Evolutionary conservation across 2,113 vertebrate species (phyloP).

Genomic region (Callionymus lyra): DNA sequence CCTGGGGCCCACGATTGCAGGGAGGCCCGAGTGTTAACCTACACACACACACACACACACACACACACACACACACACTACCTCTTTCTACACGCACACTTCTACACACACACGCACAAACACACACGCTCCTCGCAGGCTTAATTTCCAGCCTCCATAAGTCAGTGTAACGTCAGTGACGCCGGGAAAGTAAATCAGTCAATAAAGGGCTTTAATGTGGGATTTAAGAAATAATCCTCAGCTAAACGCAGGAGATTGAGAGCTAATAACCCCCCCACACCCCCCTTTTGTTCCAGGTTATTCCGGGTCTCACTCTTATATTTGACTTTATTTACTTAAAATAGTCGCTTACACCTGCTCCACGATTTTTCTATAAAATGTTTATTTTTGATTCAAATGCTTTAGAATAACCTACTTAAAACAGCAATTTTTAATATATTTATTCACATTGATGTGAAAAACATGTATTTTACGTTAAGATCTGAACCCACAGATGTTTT

Average conservation of each 20-base stretch:
- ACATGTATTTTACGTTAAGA: too few species aligned
- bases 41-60: slow-evolving; percentile 4
- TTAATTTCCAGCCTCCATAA: slow-evolving; percentile 25
- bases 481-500: too few species aligned
- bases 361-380: too few species aligned
- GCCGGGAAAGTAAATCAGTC: slow-evolving; percentile 24
- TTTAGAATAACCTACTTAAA: too few species aligned
- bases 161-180: slow-evolving; percentile 23
- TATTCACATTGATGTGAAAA: too few species aligned
- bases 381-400: too few species aligned
- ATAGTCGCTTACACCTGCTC: too few species aligned
- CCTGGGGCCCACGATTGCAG: too few species aligned
- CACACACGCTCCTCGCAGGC: slow-evolving; percentile 13
- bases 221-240: slow-evolving; percentile 18
- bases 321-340: too few species aligned
- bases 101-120: slow-evolving; percentile 5
- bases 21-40: neutral
- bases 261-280: slow-evolving; percentile 17
- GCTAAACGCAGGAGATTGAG: slow-evolving; percentile 7
- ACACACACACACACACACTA: slow-evolving; percentile 7
- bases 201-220: slow-evolving; percentile 16
- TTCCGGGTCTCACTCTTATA: slow-evolving; percentile 2
- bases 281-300: neutral
- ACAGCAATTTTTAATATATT: too few species aligned
- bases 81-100: neutral